Evolutionary conservation across 2,888 invertebrate species (phyloP).

Genomic region (Dicyrtoma fusca): DNA sequence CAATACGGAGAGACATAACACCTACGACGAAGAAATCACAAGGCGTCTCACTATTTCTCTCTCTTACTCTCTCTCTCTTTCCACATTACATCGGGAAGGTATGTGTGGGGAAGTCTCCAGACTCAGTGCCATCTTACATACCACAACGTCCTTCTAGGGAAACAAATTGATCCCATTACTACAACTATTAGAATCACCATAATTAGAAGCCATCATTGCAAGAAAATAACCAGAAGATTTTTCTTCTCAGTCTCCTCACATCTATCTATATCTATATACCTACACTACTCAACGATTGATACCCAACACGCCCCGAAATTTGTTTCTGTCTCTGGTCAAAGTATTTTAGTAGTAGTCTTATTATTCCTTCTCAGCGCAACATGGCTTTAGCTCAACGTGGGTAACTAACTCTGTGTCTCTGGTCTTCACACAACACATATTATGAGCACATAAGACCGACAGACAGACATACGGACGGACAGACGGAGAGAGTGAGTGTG

Average conservation of each 20-base stretch:
- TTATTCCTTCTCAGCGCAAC: constrained; percentile 16
- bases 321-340: constrained; percentile 44
- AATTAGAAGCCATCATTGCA: constrained; percentile 43
- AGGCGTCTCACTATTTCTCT: background rate
- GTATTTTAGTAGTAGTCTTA: no score
- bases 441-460: background rate
- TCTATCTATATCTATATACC: background rate
- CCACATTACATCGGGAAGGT: background rate
- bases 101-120: constrained; percentile 6
- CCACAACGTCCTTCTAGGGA: constrained; percentile 40
- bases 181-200: constrained; percentile 46
- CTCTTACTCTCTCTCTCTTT: constrained; percentile 4
- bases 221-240: constrained; percentile 40
- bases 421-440: background rate
- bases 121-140: constrained; percentile 35
- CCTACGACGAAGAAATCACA: constrained; percentile 17
- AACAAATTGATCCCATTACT: constrained; percentile 47
- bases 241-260: constrained; percentile 6
- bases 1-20: constrained; percentile 31
- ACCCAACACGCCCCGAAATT: constrained; percentile 43
- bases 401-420: constrained; percentile 17
- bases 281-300: constrained; percentile 35
- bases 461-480: no score
- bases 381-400: constrained; percentile 19
- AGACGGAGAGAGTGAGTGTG: constrained; percentile 8